Evolutionary conservation across 2,113 vertebrate genomes (phyloP), one percentile per base, ranked within the genome.

Genomic region (Chloebia gouldiae): DNA sequence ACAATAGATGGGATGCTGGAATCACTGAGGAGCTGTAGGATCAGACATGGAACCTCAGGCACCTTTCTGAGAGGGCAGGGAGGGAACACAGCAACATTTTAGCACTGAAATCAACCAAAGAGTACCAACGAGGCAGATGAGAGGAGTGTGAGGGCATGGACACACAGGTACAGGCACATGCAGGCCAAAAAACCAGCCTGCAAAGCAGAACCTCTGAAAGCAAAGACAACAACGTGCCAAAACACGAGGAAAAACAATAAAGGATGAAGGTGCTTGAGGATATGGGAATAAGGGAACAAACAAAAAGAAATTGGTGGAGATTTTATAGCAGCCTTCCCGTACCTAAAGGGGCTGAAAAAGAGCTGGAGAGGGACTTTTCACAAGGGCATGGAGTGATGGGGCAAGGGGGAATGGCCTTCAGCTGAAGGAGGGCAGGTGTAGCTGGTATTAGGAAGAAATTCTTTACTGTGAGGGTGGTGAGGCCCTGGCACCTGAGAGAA

Each of bases 111-210:
- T 30, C 47, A 68, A 5, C 12, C 30, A 23, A 28, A 21, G 27
- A 42, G 15, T 16, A 42, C 37, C 45, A 63, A 39, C 78, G 42
- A 19, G 44, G 44, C 18, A 81, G 33, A 21, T 19, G 63, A 73
- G 54, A 65, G 20, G 8, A 73, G 11, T 5, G 28, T 7, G 33
- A 56, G 59, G 14, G 51, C 13, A 15, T 15, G 31, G 13, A 42
- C 11, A 61, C 10, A 60, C 2, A 57, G n/a, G n/a, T 12, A 47
- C 4, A 75, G n/a, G 35, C 33, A 75, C 1, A 11, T 0, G 0
- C 1, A 2, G 20, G 54, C 16, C 44, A 73, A 19, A 79, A 79
- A 71, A 69, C 0, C 53, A 71, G 28, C 14, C 30, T 25, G 78
- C 18, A 76, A 69, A n/a, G 20, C 24, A 82, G n/a, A 76, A 35